Percentiles rank a stretch among this genome's conserved stretches.
Evolutionary conservation across 2,888 invertebrate species (phyloP).

Genomic region (Andrena haemorrhoa): DNA sequence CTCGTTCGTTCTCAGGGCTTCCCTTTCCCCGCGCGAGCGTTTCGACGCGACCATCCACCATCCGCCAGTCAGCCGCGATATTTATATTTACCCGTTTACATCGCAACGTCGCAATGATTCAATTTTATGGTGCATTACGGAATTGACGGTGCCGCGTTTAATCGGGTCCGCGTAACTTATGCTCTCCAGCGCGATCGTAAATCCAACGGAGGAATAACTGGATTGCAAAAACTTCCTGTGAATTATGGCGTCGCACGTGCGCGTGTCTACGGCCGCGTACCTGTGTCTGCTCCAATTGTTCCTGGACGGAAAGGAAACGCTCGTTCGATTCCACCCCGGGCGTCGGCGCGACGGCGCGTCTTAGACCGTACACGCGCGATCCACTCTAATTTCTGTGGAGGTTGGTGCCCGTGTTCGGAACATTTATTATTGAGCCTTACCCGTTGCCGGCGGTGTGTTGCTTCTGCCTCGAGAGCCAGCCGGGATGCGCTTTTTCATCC

Average conservation of each 20-base stretch:
- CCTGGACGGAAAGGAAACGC: slow-evolving; percentile 1
- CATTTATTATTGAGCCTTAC: slow-evolving; percentile 57
- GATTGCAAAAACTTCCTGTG: slow-evolving; percentile 38
- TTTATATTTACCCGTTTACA: slow-evolving; percentile 23
- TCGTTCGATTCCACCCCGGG: not conserved
- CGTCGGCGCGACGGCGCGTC: slow-evolving; percentile 4
- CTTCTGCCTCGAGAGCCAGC: slow-evolving; percentile 12
- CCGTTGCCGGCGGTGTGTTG: slow-evolving; percentile 25
- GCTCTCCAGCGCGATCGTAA: slow-evolving; percentile 50
- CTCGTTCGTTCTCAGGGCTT: not conserved
- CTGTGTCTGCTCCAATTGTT: slow-evolving; percentile 32
- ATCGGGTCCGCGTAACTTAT: slow-evolving; percentile 39
- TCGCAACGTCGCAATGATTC: slow-evolving; percentile 40
- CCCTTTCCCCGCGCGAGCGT: not conserved
- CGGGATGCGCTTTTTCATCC: slow-evolving; percentile 54
- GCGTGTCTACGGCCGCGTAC: not conserved
- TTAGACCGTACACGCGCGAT: slow-evolving; percentile 6
- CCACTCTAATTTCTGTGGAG: slow-evolving; percentile 45
- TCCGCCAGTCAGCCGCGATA: not conserved
- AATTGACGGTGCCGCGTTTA: slow-evolving; percentile 53
- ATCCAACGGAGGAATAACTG: slow-evolving; percentile 47
- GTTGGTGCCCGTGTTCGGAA: slow-evolving; percentile 36
- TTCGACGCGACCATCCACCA: not conserved
- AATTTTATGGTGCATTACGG: slow-evolving; percentile 51
- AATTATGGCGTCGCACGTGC: slow-evolving; percentile 32